Base-by-base conservation (phyloP, 2,888 invertebrate species). In the Salticus scenicus region DNA sequence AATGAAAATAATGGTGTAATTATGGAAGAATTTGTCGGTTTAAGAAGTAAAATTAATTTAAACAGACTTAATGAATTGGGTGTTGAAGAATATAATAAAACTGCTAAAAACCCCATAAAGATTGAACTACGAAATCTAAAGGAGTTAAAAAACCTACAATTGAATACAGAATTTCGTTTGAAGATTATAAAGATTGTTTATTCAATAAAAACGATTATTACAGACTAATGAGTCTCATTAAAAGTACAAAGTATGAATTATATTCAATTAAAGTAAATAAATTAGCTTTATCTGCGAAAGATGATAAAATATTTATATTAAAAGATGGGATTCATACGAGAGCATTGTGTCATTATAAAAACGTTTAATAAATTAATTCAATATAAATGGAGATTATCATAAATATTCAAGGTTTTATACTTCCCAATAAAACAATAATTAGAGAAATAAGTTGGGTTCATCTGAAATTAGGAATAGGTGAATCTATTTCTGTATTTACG, bases 1-100 rank as follows among this genome's bases (percentile, higher is more conserved):
- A 42, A 70, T 41, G 70, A 70, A 42, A 70, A 42, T 42, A 70
- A 70, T 41, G 70, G 70, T 33, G 70, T 33, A 42, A 42, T 41
- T 27, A 70, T 42, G 24, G 42, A 37, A 27, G 70, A 70, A 28
- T 70, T 70, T 37, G 42, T 70, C 20, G 70, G 70, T 27, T 41
- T 70, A 42, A 41, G 41, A 20, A 24, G 12, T n/a, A 70, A 70
- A 28, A 70, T 70, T 41, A 42, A 70, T 24, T 1, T 14, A 30
- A 30, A 67, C 33, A 67, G 14, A 66, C 10, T 31, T 30, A 31
- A 63, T 7, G 30, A 66, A 5, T 12, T 7, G 57, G 17, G 57
- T 57, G 57, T 57, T 24, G 24, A 57, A 57, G 57, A n/a, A 57
- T 57, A 57, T 24, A 57, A 57, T 57, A 57, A 57, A 24, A 24